phyloP scores from a whole-genome alignment of 2,113 vertebrate species.

The Dascyllus trimaculatus region DNA sequence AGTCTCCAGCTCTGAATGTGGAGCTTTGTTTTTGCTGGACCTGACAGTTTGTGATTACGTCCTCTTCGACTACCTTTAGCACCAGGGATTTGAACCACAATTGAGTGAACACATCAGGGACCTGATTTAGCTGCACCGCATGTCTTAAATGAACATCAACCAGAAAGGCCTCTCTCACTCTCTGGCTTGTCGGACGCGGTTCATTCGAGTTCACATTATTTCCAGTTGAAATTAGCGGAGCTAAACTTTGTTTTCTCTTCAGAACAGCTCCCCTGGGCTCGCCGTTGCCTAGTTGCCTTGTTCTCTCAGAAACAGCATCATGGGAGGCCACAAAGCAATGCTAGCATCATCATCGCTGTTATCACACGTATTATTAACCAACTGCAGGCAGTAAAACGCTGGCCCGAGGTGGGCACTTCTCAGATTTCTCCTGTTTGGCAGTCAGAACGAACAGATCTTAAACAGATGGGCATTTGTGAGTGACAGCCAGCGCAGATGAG shows the following conservation, averaged over 20 bases:
- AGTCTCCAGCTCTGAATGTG: constrained; percentile 27
- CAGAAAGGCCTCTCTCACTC: constrained; percentile 17
- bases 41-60: constrained; percentile 52
- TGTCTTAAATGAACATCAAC: constrained; percentile 30
- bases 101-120: constrained; percentile 25
- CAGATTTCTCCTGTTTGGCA: constrained; percentile 23
- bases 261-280: constrained; percentile 59
- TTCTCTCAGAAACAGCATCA: constrained; percentile 43
- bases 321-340: constrained; percentile 35
- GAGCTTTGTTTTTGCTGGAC: constrained; percentile 59
- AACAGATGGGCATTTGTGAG: constrained; percentile 49
- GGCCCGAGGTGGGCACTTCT: constrained; percentile 5
- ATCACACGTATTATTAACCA: constrained; percentile 39
- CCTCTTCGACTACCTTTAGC: constrained; percentile 48
- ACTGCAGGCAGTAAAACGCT: constrained; percentile 19
- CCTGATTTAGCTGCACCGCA: constrained; percentile 38
- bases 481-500: constrained; percentile 7
- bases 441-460: constrained; percentile 31
- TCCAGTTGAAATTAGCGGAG: constrained; percentile 58
- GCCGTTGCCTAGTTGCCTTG: constrained; percentile 53
- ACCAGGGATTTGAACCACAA: constrained; percentile 25
- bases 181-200: constrained; percentile 42
- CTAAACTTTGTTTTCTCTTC: constrained; percentile 68
- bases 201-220: constrained; percentile 64
- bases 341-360: constrained; percentile 49